Percentiles rank a stretch among this genome's conserved stretches.
These are phyloP conservation scores for Heliconius cydno DNA, from an alignment of 2,888 invertebrate genomes.

Conservation along the genomic window DNA sequence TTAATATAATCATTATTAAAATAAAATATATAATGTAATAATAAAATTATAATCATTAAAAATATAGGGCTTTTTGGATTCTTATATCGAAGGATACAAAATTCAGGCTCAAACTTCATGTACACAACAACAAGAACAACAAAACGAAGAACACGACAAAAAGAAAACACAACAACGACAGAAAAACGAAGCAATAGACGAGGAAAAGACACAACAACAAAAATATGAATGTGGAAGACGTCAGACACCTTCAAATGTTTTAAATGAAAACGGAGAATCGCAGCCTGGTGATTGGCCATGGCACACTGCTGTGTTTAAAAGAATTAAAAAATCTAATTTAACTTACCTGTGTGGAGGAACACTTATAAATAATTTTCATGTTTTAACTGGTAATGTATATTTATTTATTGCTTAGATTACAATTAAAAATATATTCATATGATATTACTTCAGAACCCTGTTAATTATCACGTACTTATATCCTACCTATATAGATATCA, in stretches of 20 bases:
- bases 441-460: not conserved
- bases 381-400: constrained; percentile 59
- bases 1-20: no score
- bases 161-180: constrained; percentile 36
- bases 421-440: not conserved
- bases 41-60: not conserved
- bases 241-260: constrained; percentile 56
- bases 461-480: not conserved
- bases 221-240: constrained; percentile 57
- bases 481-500: no score
- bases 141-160: constrained; percentile 23
- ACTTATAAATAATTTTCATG: constrained; percentile 56
- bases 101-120: not conserved
- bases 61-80: not conserved
- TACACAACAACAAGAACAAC: constrained; percentile 43
- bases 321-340: constrained; percentile 38
- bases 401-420: not conserved
- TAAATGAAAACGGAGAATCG: constrained; percentile 63
- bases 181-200: constrained; percentile 31
- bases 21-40: no score
- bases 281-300: constrained; percentile 72
- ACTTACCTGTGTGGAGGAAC: constrained; percentile 68
- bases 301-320: constrained; percentile 64
- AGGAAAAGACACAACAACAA: not conserved
- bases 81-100: not conserved